These are phyloP conservation scores for Taphrorychus bicolor DNA, from an alignment of 2,888 invertebrate genomes.

Conservation along the genomic window DNA sequence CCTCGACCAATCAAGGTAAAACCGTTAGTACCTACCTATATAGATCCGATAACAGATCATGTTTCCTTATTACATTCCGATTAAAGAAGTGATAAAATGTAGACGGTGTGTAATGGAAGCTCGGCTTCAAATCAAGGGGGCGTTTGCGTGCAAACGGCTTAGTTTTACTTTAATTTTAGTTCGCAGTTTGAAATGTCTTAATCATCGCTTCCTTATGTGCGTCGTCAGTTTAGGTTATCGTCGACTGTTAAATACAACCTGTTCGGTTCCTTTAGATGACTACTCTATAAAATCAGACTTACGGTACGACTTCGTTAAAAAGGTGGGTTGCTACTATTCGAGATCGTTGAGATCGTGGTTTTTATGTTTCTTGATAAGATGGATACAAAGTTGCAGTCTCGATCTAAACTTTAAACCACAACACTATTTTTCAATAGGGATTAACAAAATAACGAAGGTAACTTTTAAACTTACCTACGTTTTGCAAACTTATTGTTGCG, in stretches of 20 bases:
- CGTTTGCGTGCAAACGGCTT: not conserved
- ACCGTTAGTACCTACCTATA: not conserved
- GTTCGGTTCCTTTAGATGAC: not conserved
- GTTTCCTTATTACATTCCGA: not conserved
- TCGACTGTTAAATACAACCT: not conserved
- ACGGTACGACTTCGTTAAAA: not conserved
- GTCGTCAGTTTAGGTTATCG: not conserved
- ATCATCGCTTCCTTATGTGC: not conserved
- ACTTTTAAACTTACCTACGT: no score
- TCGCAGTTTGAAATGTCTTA: not conserved
- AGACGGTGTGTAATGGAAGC: not conserved
- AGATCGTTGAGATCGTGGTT: no score
- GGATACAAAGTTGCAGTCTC: no score
- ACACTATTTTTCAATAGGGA: no score
- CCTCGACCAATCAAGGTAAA: slow-evolving; percentile 39
- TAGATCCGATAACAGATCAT: no score
- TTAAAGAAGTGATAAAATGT: not conserved
- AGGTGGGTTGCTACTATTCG: no score
- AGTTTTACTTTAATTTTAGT: not conserved
- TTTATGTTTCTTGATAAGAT: no score
- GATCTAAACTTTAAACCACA: no score
- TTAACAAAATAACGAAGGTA: no score
- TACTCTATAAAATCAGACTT: not conserved
- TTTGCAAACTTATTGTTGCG: no score
- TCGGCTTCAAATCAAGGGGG: not conserved